Evolutionary conservation across 2,113 vertebrate genomes (phyloP), one percentile per base, ranked within the genome.

Genomic region (Morone saxatilis): DNA sequence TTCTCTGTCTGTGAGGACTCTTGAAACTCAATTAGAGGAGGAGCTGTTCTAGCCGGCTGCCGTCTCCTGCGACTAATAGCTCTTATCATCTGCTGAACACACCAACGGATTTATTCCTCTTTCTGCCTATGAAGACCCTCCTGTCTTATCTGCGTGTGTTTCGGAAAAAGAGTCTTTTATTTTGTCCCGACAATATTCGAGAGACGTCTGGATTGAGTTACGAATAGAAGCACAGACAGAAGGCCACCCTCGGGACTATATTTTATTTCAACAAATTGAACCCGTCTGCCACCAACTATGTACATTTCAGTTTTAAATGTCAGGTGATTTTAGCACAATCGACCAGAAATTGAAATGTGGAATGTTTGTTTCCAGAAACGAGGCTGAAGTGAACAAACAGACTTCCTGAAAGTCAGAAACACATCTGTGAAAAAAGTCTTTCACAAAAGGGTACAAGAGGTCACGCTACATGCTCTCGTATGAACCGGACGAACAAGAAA

Each of bases 11-110:
- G 12, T 59, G 57, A 80, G 71, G 78, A 75, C 78, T 89, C 75
- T 78, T 89, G 88, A 87, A 89, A 86, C 70, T 89, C 78, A 83
- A 77, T 89, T 19, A 83, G 80, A 83, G 72, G 76, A 73, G 61
- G 1, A 6, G 56, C 61, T 7, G 45, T 0, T 56, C 50, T 50
- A 41, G 74, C n/a, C 31, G 2, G 61, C 76, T 2, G 79, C 7
- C 13, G 77, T 89, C 87, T 81, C 81, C 77, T 59, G 84, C 43
- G 60, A 65, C 73, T 78, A 78, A 84, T 84, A 67, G 57, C 65
- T 89, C 87, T 78, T 63, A 71, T 83, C 61, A 74, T 89, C 63
- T 47, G 69, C 36, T 11, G 57, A 66, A 60, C 51, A 31, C 63
- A 25, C 0, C n/a, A 48, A 72, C 7, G 16, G 78, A 78, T 89